Evolutionary conservation across 2,797 vertebrate species (phyloP), one percentile per base, ranked within the genome.

Genomic region (Selene dorsalis): DNA sequence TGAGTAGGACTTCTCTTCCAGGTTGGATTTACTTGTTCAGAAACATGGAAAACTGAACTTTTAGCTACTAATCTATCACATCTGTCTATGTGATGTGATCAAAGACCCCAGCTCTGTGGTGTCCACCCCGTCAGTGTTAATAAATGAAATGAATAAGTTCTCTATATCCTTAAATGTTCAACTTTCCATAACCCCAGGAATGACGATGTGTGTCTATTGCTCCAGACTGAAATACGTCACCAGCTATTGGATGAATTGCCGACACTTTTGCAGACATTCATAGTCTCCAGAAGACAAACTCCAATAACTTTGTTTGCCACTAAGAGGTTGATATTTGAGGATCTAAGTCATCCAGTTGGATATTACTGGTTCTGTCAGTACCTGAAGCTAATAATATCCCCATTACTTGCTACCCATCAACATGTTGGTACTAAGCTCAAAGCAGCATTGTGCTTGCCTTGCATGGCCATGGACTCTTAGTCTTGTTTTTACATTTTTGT

Each of bases 1-100:
- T 60, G 79, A n/a, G n/a, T 77, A 14, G 11, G 52, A 50, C 35
- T 60, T 59, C 47, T 30, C 30, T n/a, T 57, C 20, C 24, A 14
- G 17, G 1, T 47, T 47, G 17, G 9, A 20, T 62, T 56, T 11
- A 22, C 8, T n/a, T 55, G 9, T 17, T 69, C 14, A 10, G 26
- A 38, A 56, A 50, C 43, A 63, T 62, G 1, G 0, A 35, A 38
- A 58, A 57, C 9, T 43, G 4, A 20, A 32, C 8, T 30, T 30
- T 35, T 35, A 30, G 30, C 3, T 28, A 6, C 39, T 26, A 45
- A 45, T 62, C 3, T 18, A 18, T 30, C 22, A 17, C 9, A 48
- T 43, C 39, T 30, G 16, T 60, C 13, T 52, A 8, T 22, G 20
- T 11, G 48, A 50, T 50, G n/a, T 50, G n/a, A 22, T 52, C n/a